Evolutionary conservation across 2,888 invertebrate species (phyloP).

Genomic region (Ochropacha duplaris): DNA sequence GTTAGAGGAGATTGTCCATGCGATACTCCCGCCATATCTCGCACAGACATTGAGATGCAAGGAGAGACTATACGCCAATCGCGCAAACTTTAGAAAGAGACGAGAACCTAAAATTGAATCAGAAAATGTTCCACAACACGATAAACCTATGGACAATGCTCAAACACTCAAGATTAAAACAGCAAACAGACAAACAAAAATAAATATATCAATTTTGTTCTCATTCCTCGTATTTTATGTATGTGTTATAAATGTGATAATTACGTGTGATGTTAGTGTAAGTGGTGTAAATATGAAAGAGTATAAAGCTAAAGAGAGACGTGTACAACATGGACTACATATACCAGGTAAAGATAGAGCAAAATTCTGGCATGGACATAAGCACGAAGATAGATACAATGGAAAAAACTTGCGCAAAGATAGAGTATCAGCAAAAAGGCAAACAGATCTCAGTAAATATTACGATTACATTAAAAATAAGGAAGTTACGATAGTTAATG

Average conservation of each 20-base stretch:
- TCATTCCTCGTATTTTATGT: slow-evolving; percentile 67
- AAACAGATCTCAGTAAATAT: slow-evolving; percentile 58
- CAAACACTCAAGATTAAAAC: slow-evolving; percentile 73
- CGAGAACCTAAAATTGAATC: slow-evolving; percentile 24
- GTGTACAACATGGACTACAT: slow-evolving; percentile 32
- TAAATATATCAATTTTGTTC: slow-evolving; percentile 47
- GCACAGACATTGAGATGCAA: slow-evolving; percentile 46
- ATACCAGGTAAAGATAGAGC: slow-evolving; percentile 38
- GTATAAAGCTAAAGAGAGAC: slow-evolving; percentile 39
- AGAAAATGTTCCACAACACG: slow-evolving; percentile 37
- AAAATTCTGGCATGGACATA: slow-evolving; percentile 47
- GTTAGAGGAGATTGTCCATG: slow-evolving; percentile 72
- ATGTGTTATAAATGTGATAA: slow-evolving; percentile 77
- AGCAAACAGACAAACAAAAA: slow-evolving; percentile 22
- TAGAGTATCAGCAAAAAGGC: slow-evolving; percentile 45
- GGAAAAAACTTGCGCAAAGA: slow-evolving; percentile 47
- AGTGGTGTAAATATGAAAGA: slow-evolving; percentile 61
- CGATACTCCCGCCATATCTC: slow-evolving; percentile 64
- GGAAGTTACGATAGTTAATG: slow-evolving; percentile 43
- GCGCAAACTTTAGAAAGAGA: slow-evolving; percentile 54
- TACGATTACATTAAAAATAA: slow-evolving; percentile 57
- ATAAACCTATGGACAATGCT: slow-evolving; percentile 68
- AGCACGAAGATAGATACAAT: slow-evolving; percentile 40
- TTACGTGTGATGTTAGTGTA: slow-evolving; percentile 76
- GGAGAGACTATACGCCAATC: slow-evolving; percentile 45